Evolutionary conservation across 2,797 vertebrate genomes (phyloP).

Genomic region (Ciconia nigra): DNA sequence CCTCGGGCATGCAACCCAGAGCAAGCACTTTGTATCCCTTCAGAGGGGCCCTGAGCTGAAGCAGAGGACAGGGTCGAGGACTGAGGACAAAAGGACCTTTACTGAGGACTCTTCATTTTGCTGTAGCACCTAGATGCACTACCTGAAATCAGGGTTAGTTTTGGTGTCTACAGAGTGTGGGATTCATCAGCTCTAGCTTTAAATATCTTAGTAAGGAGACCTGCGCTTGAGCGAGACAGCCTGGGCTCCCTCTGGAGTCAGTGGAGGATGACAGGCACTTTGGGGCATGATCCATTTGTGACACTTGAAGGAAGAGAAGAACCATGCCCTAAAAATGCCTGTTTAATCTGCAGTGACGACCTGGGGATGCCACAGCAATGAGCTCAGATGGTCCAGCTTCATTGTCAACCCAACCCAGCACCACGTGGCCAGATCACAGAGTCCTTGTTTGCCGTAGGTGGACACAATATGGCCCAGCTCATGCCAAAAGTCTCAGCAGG

Average conservation of each 20-base stretch:
- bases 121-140: background rate
- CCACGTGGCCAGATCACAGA: rapidly evolving
- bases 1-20: rapidly evolving
- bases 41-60: background rate
- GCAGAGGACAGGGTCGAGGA: background rate
- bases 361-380: background rate
- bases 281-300: background rate
- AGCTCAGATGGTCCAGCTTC: background rate
- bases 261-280: background rate
- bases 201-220: background rate
- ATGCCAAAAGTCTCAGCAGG: background rate
- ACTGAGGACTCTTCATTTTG: background rate
- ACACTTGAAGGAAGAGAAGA: background rate
- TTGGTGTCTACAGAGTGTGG: background rate
- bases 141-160: background rate
- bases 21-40: background rate
- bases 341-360: background rate
- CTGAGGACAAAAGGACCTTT: background rate
- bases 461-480: background rate
- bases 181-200: background rate
- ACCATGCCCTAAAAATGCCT: background rate
- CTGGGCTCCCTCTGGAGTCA: background rate
- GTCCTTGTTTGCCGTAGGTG: background rate
- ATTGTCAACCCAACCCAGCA: background rate
- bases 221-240: background rate